phyloP scores from a whole-genome alignment of 2,888 invertebrate species.

The Himalopsyche anomala region DNA sequence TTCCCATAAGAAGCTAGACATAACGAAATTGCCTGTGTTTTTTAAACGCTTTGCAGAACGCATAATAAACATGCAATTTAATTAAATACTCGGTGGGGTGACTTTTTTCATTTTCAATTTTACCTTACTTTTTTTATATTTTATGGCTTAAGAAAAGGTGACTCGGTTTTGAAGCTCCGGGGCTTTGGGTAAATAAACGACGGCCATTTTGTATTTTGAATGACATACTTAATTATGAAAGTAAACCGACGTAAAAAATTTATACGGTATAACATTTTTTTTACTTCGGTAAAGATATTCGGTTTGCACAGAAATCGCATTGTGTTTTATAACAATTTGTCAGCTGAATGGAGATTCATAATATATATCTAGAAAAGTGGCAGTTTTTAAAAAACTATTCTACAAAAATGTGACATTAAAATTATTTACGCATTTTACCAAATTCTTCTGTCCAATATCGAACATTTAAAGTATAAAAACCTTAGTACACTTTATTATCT shows the following conservation, averaged over 20 bases:
- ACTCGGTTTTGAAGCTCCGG: background rate
- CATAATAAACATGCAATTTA: constrained; percentile 43
- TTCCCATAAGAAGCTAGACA: background rate
- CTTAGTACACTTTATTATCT: too few species aligned
- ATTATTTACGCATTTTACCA: too few species aligned
- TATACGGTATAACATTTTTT: too few species aligned
- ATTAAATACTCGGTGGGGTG: constrained; percentile 18
- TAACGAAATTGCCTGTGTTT: constrained; percentile 29
- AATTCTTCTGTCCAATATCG: too few species aligned
- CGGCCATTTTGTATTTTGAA: constrained; percentile 18
- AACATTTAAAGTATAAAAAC: too few species aligned
- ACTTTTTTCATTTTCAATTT: constrained; percentile 41
- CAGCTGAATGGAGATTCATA: too few species aligned
- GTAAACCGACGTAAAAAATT: background rate
- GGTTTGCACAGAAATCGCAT: too few species aligned
- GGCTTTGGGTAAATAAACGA: constrained; percentile 7
- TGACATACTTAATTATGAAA: constrained; percentile 14
- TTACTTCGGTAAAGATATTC: too few species aligned
- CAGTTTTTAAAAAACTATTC: too few species aligned
- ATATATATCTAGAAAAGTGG: too few species aligned
- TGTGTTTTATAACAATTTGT: too few species aligned
- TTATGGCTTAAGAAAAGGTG: constrained; percentile 23
- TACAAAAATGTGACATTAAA: too few species aligned
- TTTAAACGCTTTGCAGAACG: constrained; percentile 40
- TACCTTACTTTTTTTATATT: constrained; percentile 4